Conservation (phyloP, 1,140 invertebrate species). For the Delia radicum region DNA sequence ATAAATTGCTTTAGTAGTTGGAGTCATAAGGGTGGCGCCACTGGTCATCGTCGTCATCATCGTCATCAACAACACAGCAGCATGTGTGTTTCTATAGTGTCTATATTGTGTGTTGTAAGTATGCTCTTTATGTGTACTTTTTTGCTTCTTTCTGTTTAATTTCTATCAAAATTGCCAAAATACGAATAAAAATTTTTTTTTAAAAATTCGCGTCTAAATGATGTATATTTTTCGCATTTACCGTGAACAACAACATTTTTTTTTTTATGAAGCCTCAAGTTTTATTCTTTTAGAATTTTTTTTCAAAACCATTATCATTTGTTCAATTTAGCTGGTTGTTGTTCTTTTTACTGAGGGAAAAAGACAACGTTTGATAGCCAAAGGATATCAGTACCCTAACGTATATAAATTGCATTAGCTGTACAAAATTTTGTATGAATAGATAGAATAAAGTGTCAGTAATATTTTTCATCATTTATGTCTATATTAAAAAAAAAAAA, state of each 20-base stretch:
- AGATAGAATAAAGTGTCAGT: background rate
- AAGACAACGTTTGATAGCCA: background rate
- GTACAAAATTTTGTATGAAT: background rate
- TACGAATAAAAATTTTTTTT: background rate
- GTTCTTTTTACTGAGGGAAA: background rate
- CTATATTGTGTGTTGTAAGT: background rate
- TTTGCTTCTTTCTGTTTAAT: background rate
- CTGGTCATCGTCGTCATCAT: background rate
- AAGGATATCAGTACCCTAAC: constrained; percentile 11
- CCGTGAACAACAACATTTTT: background rate
- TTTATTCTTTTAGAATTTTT: background rate
- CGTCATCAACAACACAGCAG: background rate
- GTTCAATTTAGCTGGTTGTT: constrained; percentile 11
- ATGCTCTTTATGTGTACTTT: background rate
- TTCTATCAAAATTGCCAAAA: constrained; percentile 13
- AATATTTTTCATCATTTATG: constrained; percentile 21
- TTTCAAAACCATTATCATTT: background rate
- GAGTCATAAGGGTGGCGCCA: background rate
- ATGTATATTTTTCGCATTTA: background rate
- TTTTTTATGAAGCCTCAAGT: no score
- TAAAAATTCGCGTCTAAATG: constrained; percentile 11
- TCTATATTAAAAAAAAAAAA: background rate
- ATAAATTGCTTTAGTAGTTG: background rate
- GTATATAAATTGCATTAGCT: constrained; percentile 20
- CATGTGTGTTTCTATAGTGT: background rate